phyloP scores from a whole-genome alignment of 1,140 invertebrate species.

The Zaprionus davidi region DNA sequence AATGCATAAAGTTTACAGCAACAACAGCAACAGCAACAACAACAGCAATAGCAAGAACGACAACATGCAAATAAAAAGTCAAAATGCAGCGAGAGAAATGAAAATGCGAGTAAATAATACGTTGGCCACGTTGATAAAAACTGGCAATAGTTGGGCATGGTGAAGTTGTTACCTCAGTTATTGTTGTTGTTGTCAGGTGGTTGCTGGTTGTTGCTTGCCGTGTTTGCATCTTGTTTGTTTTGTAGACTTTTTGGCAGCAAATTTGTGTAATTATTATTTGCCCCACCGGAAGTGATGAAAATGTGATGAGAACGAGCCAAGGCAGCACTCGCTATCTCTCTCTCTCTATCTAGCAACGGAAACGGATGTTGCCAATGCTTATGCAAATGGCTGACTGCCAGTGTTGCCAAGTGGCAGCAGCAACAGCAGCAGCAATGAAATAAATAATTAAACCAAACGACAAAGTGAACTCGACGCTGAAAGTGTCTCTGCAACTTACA shows the following conservation, averaged over 20 bases:
- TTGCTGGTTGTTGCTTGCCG: slow-evolving; percentile 31
- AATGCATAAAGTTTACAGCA: slow-evolving; percentile 81
- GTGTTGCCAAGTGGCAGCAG: neutral
- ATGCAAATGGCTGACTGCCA: slow-evolving; percentile 32
- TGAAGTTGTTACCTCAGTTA: neutral
- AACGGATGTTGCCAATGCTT: slow-evolving; percentile 46
- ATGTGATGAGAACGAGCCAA: slow-evolving; percentile 48
- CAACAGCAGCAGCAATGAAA: neutral
- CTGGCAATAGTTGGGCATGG: slow-evolving; percentile 42
- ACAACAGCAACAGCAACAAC: slow-evolving; percentile 43
- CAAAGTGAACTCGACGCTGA: neutral
- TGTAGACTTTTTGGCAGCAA: slow-evolving; percentile 23
- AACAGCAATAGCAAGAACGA: slow-evolving; percentile 55
- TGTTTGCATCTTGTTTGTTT: slow-evolving; percentile 32
- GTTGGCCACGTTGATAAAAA: slow-evolving; percentile 65
- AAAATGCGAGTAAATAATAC: slow-evolving; percentile 73
- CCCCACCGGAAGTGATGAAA: slow-evolving; percentile 60
- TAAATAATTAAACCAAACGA: slow-evolving; percentile 7
- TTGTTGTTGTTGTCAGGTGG: neutral
- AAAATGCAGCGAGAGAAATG: slow-evolving; percentile 44
- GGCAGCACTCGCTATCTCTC: neutral
- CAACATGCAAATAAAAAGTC: slow-evolving; percentile 52
- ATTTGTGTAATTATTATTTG: slow-evolving; percentile 57
- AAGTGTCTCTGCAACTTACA: neutral
- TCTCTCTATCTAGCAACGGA: slow-evolving; percentile 18